Evolutionary conservation across 2,888 invertebrate genomes (phyloP), one percentile per base, ranked within the genome.

Genomic region (Hemicrepidius hirtus): DNA sequence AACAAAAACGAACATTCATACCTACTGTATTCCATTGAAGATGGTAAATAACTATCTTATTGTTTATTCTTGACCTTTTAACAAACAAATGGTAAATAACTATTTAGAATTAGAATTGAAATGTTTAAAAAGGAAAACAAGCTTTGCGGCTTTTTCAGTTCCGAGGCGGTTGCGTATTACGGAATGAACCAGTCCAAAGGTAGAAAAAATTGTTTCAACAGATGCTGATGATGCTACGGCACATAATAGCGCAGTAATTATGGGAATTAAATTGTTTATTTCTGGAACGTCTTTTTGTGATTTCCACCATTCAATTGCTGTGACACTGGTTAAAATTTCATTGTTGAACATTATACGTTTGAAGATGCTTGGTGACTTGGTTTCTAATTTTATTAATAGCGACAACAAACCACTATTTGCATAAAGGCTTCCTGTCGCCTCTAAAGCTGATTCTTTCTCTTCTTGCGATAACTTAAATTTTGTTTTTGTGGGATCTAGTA

Each of bases 161-260:
- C 55, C 63, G 12, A 69, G 28, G 9, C 41, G 40, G 20, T 63
- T 63, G 6, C 50, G 20, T 50, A 62, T 16, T 63, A 35, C 21
- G 1, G 55, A 63, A 10, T 69, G 69, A 10, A 63, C 41, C 13
- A 59, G 9, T 16, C 59, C 68, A 49, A 63, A 63, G 10, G 12
- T 41, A 12, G 63, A 69, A 41, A 69, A 69, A 13, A 37, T 12
- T 68, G 41, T 41, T 63, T 69, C 64, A 13, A 44, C 16, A 18
- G 35, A 32, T 24, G 57, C 70, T 46, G 57, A 41, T 0, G 63
- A 37, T 9, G 68, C 37, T 50, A 50, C 32, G 4, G 68, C 68
- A 20, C 40, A 49, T n/a, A n/a, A n/a, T n/a, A n/a, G n/a, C n/a
- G n/a, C n/a, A n/a, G n/a, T n/a, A n/a, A n/a, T 32, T 13, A 24